Base-by-base conservation (phyloP, 2,113 vertebrate genomes). In the Chinchilla lanigera region DNA sequence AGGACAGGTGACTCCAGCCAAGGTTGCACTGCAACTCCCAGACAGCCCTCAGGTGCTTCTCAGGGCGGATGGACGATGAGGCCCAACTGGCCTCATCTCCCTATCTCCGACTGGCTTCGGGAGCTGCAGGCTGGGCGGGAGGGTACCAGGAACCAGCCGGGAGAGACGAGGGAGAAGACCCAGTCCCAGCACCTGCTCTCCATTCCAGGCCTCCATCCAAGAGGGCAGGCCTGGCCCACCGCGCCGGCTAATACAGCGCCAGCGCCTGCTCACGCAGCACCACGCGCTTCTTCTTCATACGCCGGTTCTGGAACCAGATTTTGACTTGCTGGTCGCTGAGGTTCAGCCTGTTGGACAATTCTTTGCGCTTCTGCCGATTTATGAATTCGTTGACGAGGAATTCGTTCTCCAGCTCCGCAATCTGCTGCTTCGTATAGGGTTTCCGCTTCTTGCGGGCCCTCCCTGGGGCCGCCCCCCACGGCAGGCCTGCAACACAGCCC, bases 241-340 rank as follows among this genome's bases (percentile, higher is more conserved):
- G 0, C 0, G 2, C 58, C 88, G 30, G 89, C 97, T 98, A 99
- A 93, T 99, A 99, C 28, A 99, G 98, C 28, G 98, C 98, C 97
- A 99, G 99, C 3, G 99, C 98, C 90, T 99, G 99, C 85, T 99
- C 99, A 2, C 99, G 98, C 99, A 99, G 99, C 97, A 99, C 98
- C 95, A 99, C 99, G 3, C 99, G 99, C 94, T 99, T 99, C 99
- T 99, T 99, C 98, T 99, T 99, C 99, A 99, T 99, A 63, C 99
- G 99, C 81, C 99, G 98, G 90, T 99, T 99, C 97, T 99, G 99
- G 98, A 99, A 99, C 99, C 99, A 99, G 89, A 99, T 99, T 99
- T 99, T 99, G 97, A 99, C 99, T 98, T 99, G 99, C 95, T 99
- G 99, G 96, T 99, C 99, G 94, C 99, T 99, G 98, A 99, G 99